Percentiles rank a stretch among this genome's conserved stretches.
phyloP scores from a whole-genome alignment of 2,888 invertebrate genomes.

The Eristalis arbustorum region DNA sequence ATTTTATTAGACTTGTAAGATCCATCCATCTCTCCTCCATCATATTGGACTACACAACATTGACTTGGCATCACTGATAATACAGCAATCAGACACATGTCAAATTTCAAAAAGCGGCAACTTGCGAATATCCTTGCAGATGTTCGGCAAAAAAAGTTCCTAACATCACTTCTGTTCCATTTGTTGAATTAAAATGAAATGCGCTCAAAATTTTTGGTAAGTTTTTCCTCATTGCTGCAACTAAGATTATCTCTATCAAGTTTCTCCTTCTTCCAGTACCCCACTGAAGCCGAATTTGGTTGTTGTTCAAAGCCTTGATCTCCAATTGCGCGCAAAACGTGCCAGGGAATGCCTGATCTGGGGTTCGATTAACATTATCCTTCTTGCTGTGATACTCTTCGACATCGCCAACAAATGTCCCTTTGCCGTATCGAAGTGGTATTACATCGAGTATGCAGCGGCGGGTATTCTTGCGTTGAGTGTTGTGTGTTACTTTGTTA shows the following conservation, averaged over 20 bases:
- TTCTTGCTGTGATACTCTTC: conserved; percentile 75
- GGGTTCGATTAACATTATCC: conserved; percentile 75
- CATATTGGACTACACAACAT: too few species aligned
- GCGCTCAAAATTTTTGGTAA: conserved; percentile 54
- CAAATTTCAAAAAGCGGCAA: conserved; percentile 41
- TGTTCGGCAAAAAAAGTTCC: neutral
- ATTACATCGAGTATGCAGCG: conserved; percentile 80
- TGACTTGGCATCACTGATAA: neutral
- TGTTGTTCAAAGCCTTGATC: conserved; percentile 75
- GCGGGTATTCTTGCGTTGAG: conserved; percentile 81
- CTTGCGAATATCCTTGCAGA: neutral
- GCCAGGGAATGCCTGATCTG: conserved; percentile 76
- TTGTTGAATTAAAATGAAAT: conserved; percentile 41
- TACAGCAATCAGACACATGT: neutral
- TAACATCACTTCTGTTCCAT: neutral
- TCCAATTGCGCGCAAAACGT: conserved; percentile 74
- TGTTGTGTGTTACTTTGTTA: conserved; percentile 81
- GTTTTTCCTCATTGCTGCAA: neutral
- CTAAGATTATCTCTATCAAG: neutral
- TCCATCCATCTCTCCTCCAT: too few species aligned
- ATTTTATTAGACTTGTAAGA: too few species aligned
- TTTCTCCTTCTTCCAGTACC: conserved; percentile 69
- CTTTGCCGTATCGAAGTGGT: conserved; percentile 74
- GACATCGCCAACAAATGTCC: conserved; percentile 77
- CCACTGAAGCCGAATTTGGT: conserved; percentile 73